Percentiles rank a stretch among this genome's conserved stretches.
Evolutionary conservation across 2,888 invertebrate species (phyloP).

Genomic region (Amblyteles armatorius): DNA sequence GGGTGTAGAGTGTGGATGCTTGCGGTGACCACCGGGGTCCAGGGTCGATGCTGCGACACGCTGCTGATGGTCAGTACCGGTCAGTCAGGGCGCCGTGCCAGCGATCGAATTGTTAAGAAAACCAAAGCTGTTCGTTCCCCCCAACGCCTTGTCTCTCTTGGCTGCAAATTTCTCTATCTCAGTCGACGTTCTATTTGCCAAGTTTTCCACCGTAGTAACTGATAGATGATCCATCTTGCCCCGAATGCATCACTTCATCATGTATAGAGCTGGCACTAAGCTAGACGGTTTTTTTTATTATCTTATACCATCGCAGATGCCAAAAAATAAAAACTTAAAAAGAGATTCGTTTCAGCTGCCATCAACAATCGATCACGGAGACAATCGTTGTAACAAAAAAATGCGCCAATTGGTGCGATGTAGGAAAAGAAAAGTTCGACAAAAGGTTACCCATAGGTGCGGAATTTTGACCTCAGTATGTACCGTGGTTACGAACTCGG

Average conservation of each 20-base stretch:
- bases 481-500: not conserved
- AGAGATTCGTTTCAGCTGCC: not conserved
- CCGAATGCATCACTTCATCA: not conserved
- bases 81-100: constrained; percentile 76
- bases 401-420: not conserved
- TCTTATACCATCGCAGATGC: not conserved
- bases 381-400: not conserved
- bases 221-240: not conserved
- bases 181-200: constrained; percentile 14
- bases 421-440: not conserved
- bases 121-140: constrained; percentile 35
- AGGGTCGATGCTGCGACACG: constrained; percentile 76
- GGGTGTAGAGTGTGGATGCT: constrained; percentile 34
- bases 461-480: not conserved
- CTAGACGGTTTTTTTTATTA: not conserved
- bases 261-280: not conserved
- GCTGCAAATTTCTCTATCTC: not conserved
- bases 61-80: constrained; percentile 71
- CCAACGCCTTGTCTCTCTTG: constrained; percentile 9
- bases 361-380: not conserved
- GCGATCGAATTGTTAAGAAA: constrained; percentile 54
- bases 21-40: constrained; percentile 66
- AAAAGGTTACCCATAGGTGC: not conserved
- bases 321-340: not conserved
- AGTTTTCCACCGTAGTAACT: constrained; percentile 13